Evolutionary conservation across 2,888 invertebrate species (phyloP).

Genomic region (Eristalis arbustorum): DNA sequence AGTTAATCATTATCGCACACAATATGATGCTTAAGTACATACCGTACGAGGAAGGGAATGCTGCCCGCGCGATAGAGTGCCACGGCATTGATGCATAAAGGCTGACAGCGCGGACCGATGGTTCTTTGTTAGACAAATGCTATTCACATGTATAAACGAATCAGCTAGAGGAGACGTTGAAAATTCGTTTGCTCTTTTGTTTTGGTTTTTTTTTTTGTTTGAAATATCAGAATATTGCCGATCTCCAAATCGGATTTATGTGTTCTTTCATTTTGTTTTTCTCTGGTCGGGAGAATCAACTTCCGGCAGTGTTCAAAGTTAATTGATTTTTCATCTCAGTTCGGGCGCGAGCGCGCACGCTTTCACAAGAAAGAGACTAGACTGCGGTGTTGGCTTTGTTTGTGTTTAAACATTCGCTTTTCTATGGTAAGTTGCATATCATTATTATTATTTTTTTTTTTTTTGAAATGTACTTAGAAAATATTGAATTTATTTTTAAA

Average conservation of each 20-base stretch:
- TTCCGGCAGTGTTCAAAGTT: neutral
- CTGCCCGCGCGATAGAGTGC: neutral
- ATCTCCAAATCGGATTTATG: neutral
- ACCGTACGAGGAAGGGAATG: neutral
- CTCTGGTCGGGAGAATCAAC: neutral
- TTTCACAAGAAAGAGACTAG: neutral
- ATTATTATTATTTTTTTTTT: neutral
- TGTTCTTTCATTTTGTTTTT: neutral
- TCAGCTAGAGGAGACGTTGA: neutral
- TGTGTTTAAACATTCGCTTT: neutral
- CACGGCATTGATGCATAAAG: neutral
- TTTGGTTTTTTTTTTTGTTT: neutral
- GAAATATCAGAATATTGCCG: neutral
- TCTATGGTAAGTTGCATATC: neutral
- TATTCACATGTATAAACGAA: neutral
- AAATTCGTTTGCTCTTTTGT: neutral
- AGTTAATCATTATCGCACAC: neutral
- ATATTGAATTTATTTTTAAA: no score
- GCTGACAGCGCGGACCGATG: neutral
- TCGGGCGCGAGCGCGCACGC: neutral
- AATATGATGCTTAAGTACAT: neutral
- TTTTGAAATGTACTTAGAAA: no score
- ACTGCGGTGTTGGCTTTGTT: neutral
- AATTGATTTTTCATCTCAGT: neutral
- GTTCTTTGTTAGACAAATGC: neutral